These are phyloP conservation scores for Pangasius larnaudii DNA, from an alignment of 2,797 vertebrate genomes.

Conservation along the genomic window DNA sequence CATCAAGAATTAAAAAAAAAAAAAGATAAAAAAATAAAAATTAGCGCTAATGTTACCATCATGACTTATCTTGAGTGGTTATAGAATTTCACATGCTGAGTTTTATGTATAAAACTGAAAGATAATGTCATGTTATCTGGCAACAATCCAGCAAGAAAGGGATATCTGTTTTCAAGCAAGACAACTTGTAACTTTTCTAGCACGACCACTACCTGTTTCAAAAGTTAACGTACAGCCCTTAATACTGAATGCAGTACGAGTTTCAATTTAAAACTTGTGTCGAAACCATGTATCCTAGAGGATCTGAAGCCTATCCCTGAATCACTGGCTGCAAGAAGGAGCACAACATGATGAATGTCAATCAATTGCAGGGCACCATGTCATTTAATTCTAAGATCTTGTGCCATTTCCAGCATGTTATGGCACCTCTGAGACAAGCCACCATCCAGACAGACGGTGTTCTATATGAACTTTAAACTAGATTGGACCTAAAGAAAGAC, in stretches of 20 bases:
- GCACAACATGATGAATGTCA: not conserved
- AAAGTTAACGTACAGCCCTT: not conserved
- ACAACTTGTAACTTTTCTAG: not conserved
- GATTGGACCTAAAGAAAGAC: not conserved
- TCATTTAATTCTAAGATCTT: constrained; percentile 3
- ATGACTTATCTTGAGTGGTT: not conserved
- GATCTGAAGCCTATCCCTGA: not conserved
- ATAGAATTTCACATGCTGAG: not conserved
- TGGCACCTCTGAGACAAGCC: no score
- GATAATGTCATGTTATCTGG: not conserved
- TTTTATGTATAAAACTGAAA: not conserved
- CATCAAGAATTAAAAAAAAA: not conserved
- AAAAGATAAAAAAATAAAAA: not conserved
- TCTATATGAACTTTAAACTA: not conserved
- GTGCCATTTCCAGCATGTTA: not conserved
- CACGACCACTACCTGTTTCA: not conserved
- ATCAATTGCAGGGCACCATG: not conserved
- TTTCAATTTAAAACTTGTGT: not conserved
- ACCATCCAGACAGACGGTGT: not conserved
- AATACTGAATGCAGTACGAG: not conserved
- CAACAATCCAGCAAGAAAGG: not conserved
- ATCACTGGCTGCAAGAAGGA: not conserved
- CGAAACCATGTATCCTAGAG: not conserved
- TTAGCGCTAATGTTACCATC: not conserved
- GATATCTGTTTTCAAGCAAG: not conserved